phyloP scores from a whole-genome alignment of 2,797 vertebrate genomes.

The Margarornis squamiger region DNA sequence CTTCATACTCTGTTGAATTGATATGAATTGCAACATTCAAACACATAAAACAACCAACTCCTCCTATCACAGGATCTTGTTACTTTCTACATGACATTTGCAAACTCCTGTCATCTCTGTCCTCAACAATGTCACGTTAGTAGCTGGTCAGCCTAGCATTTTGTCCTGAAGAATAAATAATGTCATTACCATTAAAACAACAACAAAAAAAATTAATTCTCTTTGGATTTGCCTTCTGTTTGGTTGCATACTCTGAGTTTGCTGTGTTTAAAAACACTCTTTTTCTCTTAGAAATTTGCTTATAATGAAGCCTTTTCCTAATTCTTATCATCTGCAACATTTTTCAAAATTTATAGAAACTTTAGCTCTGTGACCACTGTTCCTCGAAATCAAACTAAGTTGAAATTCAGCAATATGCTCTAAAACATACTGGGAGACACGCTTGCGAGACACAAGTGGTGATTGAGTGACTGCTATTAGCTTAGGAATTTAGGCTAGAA shows the following conservation, averaged over 20 bases:
- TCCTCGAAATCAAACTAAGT: not conserved
- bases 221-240: not conserved
- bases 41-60: not conserved
- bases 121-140: not conserved
- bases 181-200: not conserved
- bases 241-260: not conserved
- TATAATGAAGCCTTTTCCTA: not conserved
- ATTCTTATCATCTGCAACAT: not conserved
- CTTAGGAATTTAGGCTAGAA: not conserved
- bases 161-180: not conserved
- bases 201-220: not conserved
- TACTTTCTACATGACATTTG: not conserved
- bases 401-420: not conserved
- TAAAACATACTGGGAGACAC: not conserved
- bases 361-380: not conserved
- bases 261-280: not conserved
- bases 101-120: not conserved
- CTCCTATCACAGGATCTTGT: not conserved
- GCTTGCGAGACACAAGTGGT: not conserved
- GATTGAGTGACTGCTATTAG: not conserved
- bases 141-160: not conserved
- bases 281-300: not conserved
- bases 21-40: not conserved
- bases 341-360: not conserved
- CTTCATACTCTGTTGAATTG: not conserved